Percentiles rank a stretch among this genome's conserved stretches.
Evolutionary conservation across 2,113 vertebrate genomes (phyloP).

Genomic region (Hypanus sabinus): DNA sequence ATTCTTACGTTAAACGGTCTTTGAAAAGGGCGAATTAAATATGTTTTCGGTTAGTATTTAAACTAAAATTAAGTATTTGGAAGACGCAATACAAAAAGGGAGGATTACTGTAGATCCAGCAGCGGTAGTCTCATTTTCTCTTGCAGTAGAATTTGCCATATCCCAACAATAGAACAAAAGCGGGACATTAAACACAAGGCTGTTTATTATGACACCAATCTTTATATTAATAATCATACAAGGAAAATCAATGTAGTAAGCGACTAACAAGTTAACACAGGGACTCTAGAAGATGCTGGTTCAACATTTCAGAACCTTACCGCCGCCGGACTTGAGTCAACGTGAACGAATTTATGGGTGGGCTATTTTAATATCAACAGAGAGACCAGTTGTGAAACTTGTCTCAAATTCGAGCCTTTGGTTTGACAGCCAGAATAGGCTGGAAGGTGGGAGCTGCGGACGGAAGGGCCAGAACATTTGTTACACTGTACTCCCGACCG

Average conservation of each 20-base stretch:
- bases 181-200: not conserved
- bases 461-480: too few species aligned
- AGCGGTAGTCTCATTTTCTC: not conserved
- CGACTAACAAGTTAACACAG: not conserved
- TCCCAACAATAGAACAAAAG: not conserved
- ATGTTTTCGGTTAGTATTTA: not conserved
- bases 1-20: not conserved
- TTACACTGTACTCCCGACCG: too few species aligned
- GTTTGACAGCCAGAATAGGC: not conserved
- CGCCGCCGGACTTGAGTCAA: not conserved
- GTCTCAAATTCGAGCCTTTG: not conserved
- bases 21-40: not conserved
- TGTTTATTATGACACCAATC: not conserved
- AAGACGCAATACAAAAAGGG: too few species aligned
- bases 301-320: not conserved
- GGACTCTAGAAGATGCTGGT: not conserved
- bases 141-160: too few species aligned
- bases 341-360: not conserved
- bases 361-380: not conserved
- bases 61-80: not conserved
- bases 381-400: too few species aligned
- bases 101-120: not conserved
- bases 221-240: not conserved
- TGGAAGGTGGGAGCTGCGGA: not conserved
- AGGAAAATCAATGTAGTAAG: not conserved